Percentiles rank a stretch among this genome's conserved stretches.
phyloP scores from a whole-genome alignment of 2,888 invertebrate genomes.

The Drosophila limbata region DNA sequence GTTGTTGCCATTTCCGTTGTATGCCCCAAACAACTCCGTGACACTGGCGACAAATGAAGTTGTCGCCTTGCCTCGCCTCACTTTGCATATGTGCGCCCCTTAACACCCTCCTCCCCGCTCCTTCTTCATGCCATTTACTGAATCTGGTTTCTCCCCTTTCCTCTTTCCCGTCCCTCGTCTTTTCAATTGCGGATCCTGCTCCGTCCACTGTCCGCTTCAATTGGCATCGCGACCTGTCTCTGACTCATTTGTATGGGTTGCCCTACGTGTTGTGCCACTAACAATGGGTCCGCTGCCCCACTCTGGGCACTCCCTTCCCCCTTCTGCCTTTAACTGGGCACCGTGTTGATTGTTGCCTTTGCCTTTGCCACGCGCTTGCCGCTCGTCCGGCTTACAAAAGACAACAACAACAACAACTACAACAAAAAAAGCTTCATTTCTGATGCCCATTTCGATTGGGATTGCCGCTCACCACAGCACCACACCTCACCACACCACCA shows the following conservation, averaged over 20 bases:
- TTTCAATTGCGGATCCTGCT: slow-evolving; percentile 48
- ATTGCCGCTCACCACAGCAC: slow-evolving; percentile 9
- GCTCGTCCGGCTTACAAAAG: slow-evolving; percentile 36
- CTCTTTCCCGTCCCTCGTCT: background rate
- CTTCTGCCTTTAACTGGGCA: background rate
- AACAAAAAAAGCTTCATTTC: slow-evolving; percentile 47
- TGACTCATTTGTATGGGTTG: slow-evolving; percentile 65
- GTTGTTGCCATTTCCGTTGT: slow-evolving; percentile 52
- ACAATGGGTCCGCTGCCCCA: slow-evolving; percentile 28
- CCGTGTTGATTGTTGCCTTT: slow-evolving; percentile 24
- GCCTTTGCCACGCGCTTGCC: slow-evolving; percentile 58
- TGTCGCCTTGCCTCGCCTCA: slow-evolving; percentile 47
- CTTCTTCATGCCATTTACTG: background rate
- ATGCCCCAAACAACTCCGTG: slow-evolving; percentile 38
- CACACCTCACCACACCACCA: background rate
- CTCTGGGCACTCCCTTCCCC: background rate
- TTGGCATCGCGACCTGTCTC: slow-evolving; percentile 51
- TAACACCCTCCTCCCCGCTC: background rate
- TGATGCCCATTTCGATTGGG: slow-evolving; percentile 37
- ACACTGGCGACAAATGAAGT: slow-evolving; percentile 68
- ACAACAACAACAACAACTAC: background rate
- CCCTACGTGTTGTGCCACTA: slow-evolving; percentile 34
- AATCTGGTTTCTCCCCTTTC: slow-evolving; percentile 29
- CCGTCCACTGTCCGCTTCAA: slow-evolving; percentile 29
- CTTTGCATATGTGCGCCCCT: slow-evolving; percentile 52